These are phyloP conservation scores for Serinus canaria DNA, from an alignment of 2,113 vertebrate genomes.

Conservation along the genomic window DNA sequence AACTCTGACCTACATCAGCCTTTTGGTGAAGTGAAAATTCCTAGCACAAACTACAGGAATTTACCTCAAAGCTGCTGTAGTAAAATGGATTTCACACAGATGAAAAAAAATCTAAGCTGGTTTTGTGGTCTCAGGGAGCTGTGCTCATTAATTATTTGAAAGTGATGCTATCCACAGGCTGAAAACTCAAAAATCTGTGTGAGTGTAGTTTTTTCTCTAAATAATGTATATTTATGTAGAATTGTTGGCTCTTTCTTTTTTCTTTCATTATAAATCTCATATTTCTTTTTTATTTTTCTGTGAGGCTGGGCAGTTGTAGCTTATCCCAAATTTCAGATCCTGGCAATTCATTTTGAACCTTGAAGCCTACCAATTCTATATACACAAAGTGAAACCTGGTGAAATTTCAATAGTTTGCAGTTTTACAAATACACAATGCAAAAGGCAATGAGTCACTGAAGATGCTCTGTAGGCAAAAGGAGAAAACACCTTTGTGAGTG, in stretches of 20 bases:
- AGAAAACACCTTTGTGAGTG: neutral
- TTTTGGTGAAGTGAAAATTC: conserved; percentile 71
- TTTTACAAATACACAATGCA: neutral
- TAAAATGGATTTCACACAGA: conserved; percentile 52
- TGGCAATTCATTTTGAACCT: neutral
- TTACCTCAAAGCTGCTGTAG: conserved; percentile 70
- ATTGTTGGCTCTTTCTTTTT: neutral
- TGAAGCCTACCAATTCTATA: neutral
- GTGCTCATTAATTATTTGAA: conserved; percentile 34
- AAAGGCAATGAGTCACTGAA: neutral
- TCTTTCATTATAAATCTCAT: neutral
- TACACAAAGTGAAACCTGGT: neutral
- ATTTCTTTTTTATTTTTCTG: neutral
- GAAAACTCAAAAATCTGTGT: conserved; percentile 9
- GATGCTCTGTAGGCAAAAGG: neutral
- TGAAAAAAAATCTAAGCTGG: conserved; percentile 17
- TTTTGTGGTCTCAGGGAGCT: conserved; percentile 24
- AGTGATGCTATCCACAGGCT: neutral
- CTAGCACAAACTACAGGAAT: conserved; percentile 67
- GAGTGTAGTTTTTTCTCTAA: conserved; percentile 24
- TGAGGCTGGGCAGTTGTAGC: neutral
- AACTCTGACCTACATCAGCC: conserved; percentile 66
- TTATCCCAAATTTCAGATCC: neutral
- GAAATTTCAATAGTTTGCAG: neutral
- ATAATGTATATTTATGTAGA: neutral